Conservation (phyloP, 2,113 vertebrate genomes). For the Ochotona princeps region DNA sequence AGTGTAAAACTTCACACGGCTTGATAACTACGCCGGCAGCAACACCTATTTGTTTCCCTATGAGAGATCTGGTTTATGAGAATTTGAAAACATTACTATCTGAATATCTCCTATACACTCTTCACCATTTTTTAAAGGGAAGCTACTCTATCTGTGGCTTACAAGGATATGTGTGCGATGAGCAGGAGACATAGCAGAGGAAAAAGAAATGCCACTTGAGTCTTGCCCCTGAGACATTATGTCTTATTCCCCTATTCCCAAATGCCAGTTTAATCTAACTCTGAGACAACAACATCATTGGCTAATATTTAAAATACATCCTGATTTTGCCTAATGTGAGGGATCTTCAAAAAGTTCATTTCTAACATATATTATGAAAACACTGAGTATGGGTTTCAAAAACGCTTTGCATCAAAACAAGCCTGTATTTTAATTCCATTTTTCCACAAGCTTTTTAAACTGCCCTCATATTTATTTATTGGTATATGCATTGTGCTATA, state of each 20-base stretch:
- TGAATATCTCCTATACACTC: neutral
- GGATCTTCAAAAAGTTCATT: too few species aligned
- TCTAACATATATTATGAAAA: too few species aligned
- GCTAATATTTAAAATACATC: neutral
- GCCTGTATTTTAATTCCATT: too few species aligned
- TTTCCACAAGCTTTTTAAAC: too few species aligned
- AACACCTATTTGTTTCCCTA: slow-evolving; percentile 11
- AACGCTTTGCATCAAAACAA: too few species aligned
- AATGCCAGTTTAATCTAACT: neutral
- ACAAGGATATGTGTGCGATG: neutral
- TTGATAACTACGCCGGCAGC: slow-evolving; percentile 13
- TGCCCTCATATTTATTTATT: neutral
- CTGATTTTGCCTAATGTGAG: neutral
- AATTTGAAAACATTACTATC: neutral
- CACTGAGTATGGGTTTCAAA: too few species aligned
- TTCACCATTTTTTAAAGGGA: neutral
- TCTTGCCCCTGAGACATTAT: neutral
- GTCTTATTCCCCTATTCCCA: slow-evolving; percentile 3
- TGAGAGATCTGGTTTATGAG: neutral
- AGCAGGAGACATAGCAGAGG: neutral
- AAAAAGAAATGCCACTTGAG: neutral
- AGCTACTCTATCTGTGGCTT: neutral
- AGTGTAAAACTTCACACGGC: neutral
- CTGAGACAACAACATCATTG: neutral
- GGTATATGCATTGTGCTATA: neutral